Evolutionary conservation across 2,113 vertebrate species (phyloP).

Genomic region (Prinia subflava): DNA sequence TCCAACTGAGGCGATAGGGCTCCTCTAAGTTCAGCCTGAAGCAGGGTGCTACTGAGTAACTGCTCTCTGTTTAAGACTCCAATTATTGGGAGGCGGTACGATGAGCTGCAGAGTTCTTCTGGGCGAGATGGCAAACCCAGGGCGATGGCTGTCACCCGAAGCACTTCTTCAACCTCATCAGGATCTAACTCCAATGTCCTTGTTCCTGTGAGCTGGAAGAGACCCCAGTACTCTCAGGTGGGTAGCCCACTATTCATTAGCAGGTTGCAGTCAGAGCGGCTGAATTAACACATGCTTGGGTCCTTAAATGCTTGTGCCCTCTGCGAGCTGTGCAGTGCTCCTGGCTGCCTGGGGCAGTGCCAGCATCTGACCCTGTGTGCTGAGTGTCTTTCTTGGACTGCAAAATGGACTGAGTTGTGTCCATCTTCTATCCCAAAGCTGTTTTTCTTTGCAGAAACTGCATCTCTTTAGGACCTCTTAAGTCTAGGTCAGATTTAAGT

Average conservation of each 20-base stretch:
- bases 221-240: conserved; percentile 96
- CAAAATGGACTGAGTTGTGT: not conserved
- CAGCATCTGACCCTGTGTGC: not conserved
- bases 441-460: not conserved
- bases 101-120: conserved; percentile 88
- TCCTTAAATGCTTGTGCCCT: not conserved
- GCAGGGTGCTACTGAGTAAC: conserved; percentile 25
- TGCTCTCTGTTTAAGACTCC: conserved; percentile 81
- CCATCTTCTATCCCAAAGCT: not conserved
- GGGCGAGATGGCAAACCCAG: conserved; percentile 90
- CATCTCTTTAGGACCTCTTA: not conserved
- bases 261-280: not conserved
- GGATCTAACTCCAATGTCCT: conserved; percentile 97
- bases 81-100: conserved; percentile 91
- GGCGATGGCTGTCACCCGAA: conserved; percentile 91
- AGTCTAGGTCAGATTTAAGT: not conserved
- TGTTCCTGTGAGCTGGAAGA: conserved; percentile 97
- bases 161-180: conserved; percentile 94
- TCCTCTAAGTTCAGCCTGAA: not conserved
- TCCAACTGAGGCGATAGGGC: not conserved
- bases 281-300: not conserved
- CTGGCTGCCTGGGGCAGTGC: not conserved
- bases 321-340: not conserved
- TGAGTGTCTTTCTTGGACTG: not conserved
- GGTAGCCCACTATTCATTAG: not conserved